phyloP scores from a whole-genome alignment of 2,113 vertebrate species.

The Tachuris rubrigastra region DNA sequence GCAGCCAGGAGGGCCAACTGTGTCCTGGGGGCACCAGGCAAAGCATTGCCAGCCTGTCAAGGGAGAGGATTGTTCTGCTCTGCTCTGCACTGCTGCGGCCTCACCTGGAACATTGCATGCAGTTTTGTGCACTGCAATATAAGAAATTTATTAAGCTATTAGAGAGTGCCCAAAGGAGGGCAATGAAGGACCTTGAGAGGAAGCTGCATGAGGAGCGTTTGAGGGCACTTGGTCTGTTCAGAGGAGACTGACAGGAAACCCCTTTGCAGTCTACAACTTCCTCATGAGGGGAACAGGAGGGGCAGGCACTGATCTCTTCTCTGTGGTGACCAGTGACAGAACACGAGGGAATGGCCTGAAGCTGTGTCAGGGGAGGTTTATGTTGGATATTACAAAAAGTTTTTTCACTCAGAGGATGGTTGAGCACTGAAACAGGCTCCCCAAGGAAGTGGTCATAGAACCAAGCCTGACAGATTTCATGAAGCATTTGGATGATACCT shows the following conservation, averaged over 20 bases:
- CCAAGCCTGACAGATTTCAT: not conserved
- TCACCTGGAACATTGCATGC: not conserved
- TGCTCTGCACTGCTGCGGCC: not conserved
- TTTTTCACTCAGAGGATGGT: not conserved
- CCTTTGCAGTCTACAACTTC: not conserved
- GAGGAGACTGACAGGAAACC: not conserved
- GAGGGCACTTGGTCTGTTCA: no score
- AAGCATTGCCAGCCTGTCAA: no score
- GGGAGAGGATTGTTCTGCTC: no score
- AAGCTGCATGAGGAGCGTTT: no score
- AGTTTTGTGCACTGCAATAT: not conserved
- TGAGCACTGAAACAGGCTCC: not conserved
- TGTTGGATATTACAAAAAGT: not conserved
- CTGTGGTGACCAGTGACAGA: not conserved
- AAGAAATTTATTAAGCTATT: not conserved
- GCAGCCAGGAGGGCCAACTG: not conserved
- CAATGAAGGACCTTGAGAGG: no score
- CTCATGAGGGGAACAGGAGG: not conserved
- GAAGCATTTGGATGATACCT: not conserved
- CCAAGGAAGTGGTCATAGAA: not conserved
- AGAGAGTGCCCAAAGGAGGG: no score
- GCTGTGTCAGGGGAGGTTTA: not conserved
- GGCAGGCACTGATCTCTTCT: not conserved
- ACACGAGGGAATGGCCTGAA: not conserved
- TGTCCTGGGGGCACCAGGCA: no score